Evolutionary conservation across 1,140 invertebrate genomes (phyloP).

Genomic region (Formica selysi): DNA sequence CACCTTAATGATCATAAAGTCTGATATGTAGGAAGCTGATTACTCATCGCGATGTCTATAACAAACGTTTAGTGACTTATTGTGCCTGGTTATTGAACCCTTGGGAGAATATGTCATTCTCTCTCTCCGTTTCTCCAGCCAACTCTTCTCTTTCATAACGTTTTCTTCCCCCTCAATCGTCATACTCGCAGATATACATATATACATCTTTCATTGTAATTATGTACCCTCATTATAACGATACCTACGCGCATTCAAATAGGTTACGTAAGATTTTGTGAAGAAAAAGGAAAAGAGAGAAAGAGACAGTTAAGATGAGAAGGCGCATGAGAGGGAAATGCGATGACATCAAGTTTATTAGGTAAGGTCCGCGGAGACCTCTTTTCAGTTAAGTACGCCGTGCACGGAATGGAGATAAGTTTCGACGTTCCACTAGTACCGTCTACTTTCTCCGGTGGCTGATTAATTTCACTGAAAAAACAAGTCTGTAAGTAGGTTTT

Average conservation of each 20-base stretch:
- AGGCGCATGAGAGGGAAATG: slow-evolving; percentile 46
- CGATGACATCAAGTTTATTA: slow-evolving; percentile 68
- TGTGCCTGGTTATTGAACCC: slow-evolving; percentile 78
- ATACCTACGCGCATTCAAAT: slow-evolving; percentile 71
- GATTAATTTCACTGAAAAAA: slow-evolving; percentile 59
- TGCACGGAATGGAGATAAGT: slow-evolving; percentile 37
- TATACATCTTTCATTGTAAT: slow-evolving; percentile 70
- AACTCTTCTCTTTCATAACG: not conserved
- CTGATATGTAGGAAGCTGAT: slow-evolving; percentile 74
- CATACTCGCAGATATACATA: slow-evolving; percentile 52
- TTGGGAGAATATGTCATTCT: slow-evolving; percentile 67
- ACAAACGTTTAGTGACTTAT: slow-evolving; percentile 72
- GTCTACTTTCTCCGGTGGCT: slow-evolving; percentile 43
- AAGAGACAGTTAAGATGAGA: slow-evolving; percentile 16
- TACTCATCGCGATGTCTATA: slow-evolving; percentile 74
- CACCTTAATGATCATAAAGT: slow-evolving; percentile 60
- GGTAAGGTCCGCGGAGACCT: slow-evolving; percentile 2
- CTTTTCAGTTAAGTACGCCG: slow-evolving; percentile 45
- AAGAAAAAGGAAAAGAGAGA: slow-evolving; percentile 3
- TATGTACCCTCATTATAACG: slow-evolving; percentile 53
- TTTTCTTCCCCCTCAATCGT: slow-evolving; percentile 18
- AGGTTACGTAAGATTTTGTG: slow-evolving; percentile 61
- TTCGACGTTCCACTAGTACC: slow-evolving; percentile 30
- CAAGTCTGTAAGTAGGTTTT: not conserved
- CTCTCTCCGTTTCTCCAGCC: not conserved